These are phyloP conservation scores for Podarcis raffonei DNA, from an alignment of 2,113 vertebrate genomes.

Conservation along the genomic window DNA sequence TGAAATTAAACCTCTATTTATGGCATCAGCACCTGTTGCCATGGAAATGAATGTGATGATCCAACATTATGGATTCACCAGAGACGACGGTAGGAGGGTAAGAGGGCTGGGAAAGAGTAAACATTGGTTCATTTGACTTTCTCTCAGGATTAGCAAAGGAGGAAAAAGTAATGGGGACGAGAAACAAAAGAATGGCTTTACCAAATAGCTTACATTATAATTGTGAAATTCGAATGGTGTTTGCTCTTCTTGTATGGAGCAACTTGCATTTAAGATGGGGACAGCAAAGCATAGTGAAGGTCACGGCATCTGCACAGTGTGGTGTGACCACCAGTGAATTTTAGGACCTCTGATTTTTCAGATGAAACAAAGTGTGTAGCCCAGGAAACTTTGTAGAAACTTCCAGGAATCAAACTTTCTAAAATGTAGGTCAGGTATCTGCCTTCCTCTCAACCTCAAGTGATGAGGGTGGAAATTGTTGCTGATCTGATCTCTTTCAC, in stretches of 20 bases:
- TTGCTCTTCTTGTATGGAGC: not conserved
- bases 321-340: not conserved
- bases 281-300: not conserved
- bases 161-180: not conserved
- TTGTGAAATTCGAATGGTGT: not conserved
- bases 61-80: conserved; percentile 15
- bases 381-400: not conserved
- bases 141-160: not conserved
- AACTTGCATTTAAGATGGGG: not conserved
- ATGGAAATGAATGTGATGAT: conserved; percentile 44
- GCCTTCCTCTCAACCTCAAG: not conserved
- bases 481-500: not conserved
- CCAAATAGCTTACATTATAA: not conserved
- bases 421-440: not conserved
- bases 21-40: conserved; percentile 48
- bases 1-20: conserved; percentile 53
- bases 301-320: not conserved
- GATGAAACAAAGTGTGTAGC: not conserved
- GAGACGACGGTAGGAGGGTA: not conserved
- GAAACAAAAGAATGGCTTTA: not conserved
- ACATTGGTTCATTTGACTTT: not conserved
- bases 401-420: not conserved
- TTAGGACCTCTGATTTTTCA: not conserved
- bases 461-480: not conserved
- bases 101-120: not conserved